Base-by-base conservation (phyloP, 2,888 invertebrate species). In the Amblyteles armatorius region DNA sequence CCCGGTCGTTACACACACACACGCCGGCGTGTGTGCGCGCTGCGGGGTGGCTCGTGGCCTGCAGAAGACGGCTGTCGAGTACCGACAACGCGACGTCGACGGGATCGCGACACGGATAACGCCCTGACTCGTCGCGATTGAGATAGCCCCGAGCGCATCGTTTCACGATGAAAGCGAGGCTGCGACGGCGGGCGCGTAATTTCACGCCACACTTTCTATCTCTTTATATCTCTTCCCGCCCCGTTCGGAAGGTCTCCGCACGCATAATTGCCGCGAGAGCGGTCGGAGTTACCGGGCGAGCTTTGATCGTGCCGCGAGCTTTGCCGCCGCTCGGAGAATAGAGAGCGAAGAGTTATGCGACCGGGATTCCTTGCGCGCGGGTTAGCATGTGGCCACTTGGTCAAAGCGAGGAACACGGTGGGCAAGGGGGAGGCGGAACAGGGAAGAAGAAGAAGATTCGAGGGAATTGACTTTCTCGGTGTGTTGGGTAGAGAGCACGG, bases 371-470 rank as follows among this genome's bases (percentile, higher is more conserved):
- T 16, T 19, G 48, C 60, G 48, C n/a, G n/a, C n/a, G 40, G 72
- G 40, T 52, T 72, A 48, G 13, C 44, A 48, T 72, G 33, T 4
- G 72, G 52, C 89, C 88, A 90, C 90, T 90, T 90, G 91, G 90
- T 90, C 89, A 90, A 90, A 91, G 91, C 36, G 72, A 71, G 50
- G 65, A 83, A 90, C 89, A 90, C 88, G 89, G 89, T 88, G 89
- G 90, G 86, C 73, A 88, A 67, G 29, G 44, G 40, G 29, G 88
- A 90, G 90, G 89, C 79, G 78, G 29, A 73, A 57, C 22, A 7
- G 55, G 26, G 44, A 60, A n/a, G 26, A 26, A 29, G 44, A 57
- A 63, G 33, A 29, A 50, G 13, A 65, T 13, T 33, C 63, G 48
- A 63, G 74, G 60, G 63, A 76, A 76, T 65, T 33, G 74, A 36